Evolutionary conservation across 2,888 invertebrate genomes (phyloP).

Genomic region (Morpho achilles): DNA sequence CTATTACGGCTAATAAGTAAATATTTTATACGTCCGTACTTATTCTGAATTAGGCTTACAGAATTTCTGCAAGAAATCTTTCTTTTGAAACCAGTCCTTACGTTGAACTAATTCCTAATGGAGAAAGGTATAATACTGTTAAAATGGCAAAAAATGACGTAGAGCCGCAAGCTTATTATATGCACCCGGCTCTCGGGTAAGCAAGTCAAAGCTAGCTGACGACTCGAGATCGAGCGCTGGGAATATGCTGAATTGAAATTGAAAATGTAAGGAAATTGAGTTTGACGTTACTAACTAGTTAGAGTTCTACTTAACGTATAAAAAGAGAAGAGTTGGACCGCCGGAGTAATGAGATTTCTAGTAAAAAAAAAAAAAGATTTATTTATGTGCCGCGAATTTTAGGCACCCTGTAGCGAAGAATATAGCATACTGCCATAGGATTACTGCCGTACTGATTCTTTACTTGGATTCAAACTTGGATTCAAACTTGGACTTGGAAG

Average conservation of each 20-base stretch:
- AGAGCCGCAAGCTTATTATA: constrained; percentile 23
- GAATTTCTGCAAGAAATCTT: no score
- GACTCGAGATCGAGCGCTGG: constrained; percentile 17
- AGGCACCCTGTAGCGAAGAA: no score
- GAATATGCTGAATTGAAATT: constrained; percentile 34
- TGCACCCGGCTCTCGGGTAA: constrained; percentile 31
- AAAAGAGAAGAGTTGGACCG: constrained; percentile 2
- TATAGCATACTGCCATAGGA: no score
- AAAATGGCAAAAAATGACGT: constrained; percentile 15
- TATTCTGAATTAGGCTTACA: no score
- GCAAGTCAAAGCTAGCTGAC: constrained; percentile 30
- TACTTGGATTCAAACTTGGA: no score
- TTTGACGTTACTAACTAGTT: constrained; percentile 28
- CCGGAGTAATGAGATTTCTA: constrained; percentile 4
- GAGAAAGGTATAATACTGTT: constrained; percentile 1
- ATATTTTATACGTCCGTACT: no score
- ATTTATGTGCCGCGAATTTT: no score
- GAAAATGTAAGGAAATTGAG: constrained; percentile 34
- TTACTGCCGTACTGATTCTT: no score
- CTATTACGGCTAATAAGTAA: no score
- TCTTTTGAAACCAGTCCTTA: no score
- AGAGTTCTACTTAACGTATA: constrained; percentile 17
- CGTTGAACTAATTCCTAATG: neutral
- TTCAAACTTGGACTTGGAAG: no score
- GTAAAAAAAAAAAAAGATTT: no score